Conservation (phyloP, 1,140 invertebrate species). For the Cherax quadricarinatus region DNA sequence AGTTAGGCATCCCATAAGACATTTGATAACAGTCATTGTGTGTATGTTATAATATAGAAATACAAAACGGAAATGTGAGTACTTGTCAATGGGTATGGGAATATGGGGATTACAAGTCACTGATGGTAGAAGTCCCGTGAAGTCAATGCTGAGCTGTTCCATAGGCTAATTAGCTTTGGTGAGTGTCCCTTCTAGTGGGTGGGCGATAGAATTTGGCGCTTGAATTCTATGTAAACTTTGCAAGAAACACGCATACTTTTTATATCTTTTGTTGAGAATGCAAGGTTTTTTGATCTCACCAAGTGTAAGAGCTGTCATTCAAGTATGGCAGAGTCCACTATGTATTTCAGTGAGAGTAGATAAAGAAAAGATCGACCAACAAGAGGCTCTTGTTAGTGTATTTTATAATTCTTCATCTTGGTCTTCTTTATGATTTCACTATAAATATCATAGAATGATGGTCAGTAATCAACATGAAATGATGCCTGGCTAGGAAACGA, state of each 20-base stretch:
- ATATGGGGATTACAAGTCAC: slow-evolving; percentile 72
- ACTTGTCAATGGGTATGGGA: slow-evolving; percentile 74
- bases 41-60: slow-evolving; percentile 72
- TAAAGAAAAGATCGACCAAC: background rate
- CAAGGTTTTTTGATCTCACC: slow-evolving; percentile 71
- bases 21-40: slow-evolving; percentile 72
- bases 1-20: background rate
- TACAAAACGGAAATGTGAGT: slow-evolving; percentile 49
- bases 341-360: slow-evolving; percentile 62
- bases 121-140: slow-evolving; percentile 74
- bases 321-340: slow-evolving; percentile 73
- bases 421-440: slow-evolving; percentile 24
- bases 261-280: slow-evolving; percentile 71
- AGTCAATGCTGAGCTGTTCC: slow-evolving; percentile 73
- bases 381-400: slow-evolving; percentile 42
- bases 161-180: slow-evolving; percentile 72
- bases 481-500: background rate
- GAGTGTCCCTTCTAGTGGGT: slow-evolving; percentile 70
- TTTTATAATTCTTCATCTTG: slow-evolving; percentile 50
- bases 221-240: slow-evolving; percentile 56
- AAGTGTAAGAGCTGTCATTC: slow-evolving; percentile 73
- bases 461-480: slow-evolving; percentile 29
- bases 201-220: slow-evolving; percentile 69
- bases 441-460: slow-evolving; percentile 16
- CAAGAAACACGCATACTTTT: slow-evolving; percentile 50